A percentile compares a stretch with the other conserved stretches of the same genome.
Evolutionary conservation across 2,888 invertebrate species (phyloP).

Genomic region (Drosophila pegasa): DNA sequence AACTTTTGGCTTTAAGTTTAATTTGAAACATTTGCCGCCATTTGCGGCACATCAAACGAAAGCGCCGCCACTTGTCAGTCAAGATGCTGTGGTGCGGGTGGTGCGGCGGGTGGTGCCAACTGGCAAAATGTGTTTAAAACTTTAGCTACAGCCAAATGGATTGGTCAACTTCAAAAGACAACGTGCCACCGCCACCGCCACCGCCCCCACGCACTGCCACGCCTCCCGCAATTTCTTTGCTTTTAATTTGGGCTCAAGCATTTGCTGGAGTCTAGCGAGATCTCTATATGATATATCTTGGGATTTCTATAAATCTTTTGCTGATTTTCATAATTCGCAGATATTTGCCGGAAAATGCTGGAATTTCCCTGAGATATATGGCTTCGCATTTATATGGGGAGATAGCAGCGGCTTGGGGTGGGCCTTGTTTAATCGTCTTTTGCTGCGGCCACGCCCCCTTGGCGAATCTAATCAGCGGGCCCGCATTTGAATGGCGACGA

Average conservation of each 20-base stretch:
- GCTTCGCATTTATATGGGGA: conserved; percentile 6
- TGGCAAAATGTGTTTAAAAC: conserved; percentile 11
- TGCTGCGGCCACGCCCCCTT: not conserved
- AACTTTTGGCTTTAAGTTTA: conserved; percentile 63
- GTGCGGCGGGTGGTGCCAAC: not conserved
- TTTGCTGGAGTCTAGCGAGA: not conserved
- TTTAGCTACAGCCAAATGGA: conserved; percentile 2
- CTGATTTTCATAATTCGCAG: conserved; percentile 6
- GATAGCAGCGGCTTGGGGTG: not conserved
- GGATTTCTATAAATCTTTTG: not conserved
- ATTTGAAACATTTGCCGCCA: conserved; percentile 64
- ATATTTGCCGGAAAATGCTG: too few species aligned
- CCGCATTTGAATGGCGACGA: conserved; percentile 59
- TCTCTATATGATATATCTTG: too few species aligned
- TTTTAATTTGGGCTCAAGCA: conserved; percentile 2
- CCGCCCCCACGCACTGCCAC: not conserved
- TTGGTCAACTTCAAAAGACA: conserved; percentile 16
- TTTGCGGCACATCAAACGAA: conserved; percentile 64
- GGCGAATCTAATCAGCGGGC: conserved; percentile 58
- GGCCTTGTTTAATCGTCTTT: conserved; percentile 13
- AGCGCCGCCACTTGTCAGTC: conserved; percentile 28
- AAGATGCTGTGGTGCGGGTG: not conserved
- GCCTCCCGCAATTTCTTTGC: not conserved
- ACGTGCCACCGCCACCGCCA: not conserved
- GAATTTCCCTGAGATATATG: conserved; percentile 5